Percentiles rank a stretch among this genome's conserved stretches.
phyloP scores from a whole-genome alignment of 2,797 vertebrate species.

The Ciconia nigra region DNA sequence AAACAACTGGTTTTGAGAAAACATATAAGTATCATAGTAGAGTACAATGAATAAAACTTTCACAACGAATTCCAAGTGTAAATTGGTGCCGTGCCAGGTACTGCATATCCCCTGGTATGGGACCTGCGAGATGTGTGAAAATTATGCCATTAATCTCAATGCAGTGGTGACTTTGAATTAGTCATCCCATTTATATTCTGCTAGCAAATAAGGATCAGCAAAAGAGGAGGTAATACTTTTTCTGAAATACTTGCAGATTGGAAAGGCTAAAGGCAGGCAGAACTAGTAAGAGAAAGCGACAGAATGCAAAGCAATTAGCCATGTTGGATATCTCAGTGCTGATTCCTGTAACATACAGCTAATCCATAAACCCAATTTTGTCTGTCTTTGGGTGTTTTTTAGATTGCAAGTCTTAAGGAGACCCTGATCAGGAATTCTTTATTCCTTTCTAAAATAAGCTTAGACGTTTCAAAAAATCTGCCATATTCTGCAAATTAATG shows the following conservation, averaged over 20 bases:
- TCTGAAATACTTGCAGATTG: background rate
- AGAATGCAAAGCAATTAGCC: background rate
- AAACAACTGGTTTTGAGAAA: background rate
- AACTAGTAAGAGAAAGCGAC: background rate
- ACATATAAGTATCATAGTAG: background rate
- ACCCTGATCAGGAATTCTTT: background rate
- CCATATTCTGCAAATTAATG: background rate
- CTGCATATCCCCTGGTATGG: background rate
- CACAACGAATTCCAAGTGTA: background rate
- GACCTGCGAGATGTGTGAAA: background rate
- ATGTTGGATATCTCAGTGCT: background rate
- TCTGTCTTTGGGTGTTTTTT: background rate
- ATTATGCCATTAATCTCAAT: background rate
- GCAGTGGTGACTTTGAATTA: background rate
- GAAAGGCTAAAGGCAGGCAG: background rate
- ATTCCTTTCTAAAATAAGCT: background rate
- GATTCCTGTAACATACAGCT: background rate
- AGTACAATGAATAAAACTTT: background rate
- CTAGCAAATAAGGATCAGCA: background rate
- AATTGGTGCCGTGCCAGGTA: background rate
- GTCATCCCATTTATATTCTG: background rate
- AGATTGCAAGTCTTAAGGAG: background rate
- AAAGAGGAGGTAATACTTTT: background rate
- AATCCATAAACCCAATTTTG: background rate
- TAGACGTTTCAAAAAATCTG: background rate